Conservation (phyloP, 2,888 invertebrate species). For the Onchidella celtica region DNA sequence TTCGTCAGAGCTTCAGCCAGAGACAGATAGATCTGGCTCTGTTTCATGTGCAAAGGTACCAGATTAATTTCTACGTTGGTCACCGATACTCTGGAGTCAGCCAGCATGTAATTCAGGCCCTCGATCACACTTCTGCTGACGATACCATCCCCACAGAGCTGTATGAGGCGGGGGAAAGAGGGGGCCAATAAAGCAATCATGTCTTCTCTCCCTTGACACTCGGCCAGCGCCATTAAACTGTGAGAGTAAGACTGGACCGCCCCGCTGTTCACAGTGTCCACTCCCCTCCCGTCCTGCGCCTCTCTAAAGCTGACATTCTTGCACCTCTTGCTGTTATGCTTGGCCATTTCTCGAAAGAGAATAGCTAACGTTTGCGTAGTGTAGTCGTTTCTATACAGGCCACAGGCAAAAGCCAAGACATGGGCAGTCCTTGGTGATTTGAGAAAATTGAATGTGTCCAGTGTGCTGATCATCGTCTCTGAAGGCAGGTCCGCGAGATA, state of each 20-base stretch:
- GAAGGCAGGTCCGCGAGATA: conserved; percentile 64
- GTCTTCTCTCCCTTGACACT: conserved; percentile 62
- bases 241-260: conserved; percentile 57
- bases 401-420: conserved; percentile 66
- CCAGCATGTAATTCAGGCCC: conserved; percentile 60
- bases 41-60: conserved; percentile 62
- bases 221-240: conserved; percentile 67
- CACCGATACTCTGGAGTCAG: conserved; percentile 54
- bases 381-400: conserved; percentile 62
- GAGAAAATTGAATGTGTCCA: conserved; percentile 60
- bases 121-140: conserved; percentile 57
- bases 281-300: neutral
- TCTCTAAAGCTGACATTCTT: conserved; percentile 19
- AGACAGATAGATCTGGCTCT: conserved; percentile 57
- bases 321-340: conserved; percentile 54
- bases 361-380: conserved; percentile 59
- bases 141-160: conserved; percentile 61
- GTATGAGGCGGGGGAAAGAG: conserved; percentile 62
- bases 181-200: conserved; percentile 58
- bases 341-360: conserved; percentile 62
- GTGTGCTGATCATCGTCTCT: conserved; percentile 56
- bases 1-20: conserved; percentile 64
- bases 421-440: conserved; percentile 61
- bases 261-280: conserved; percentile 16
- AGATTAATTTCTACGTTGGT: conserved; percentile 69